Evolutionary conservation across 1,140 invertebrate genomes (phyloP), one percentile per base, ranked within the genome.

Genomic region (Achroia grisella): DNA sequence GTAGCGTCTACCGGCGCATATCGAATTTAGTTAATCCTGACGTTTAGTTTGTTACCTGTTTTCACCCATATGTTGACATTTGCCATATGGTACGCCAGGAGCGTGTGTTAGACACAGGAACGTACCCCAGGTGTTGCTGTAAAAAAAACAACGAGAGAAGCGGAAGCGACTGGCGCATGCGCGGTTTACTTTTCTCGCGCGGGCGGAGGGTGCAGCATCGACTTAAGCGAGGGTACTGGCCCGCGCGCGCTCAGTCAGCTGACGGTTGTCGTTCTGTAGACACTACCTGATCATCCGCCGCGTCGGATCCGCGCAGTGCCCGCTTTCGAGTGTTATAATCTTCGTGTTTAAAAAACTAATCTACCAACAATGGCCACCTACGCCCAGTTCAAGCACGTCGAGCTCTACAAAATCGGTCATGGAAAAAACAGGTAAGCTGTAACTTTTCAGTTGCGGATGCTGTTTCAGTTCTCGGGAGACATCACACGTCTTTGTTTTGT

Each of bases 321-420:
- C 68, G 58, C 66, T 65, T 62, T 62, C 61, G 56, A 71, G 76
- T 77, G 59, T 67, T 64, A 56, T 65, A 49, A 52, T 48, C 71
- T 57, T 58, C 65, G 55, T 68, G 64, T 67, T 56, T 53, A 45
- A 47, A 50, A 54, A 42, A 43, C 52, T 49, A 48, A 46, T 37
- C 17, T 23, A 31, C 29, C 50, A 51, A 68, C 69, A 80, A 91
- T 91, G 90, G 90, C 90, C 64, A 89, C 90, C 57, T 91, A 91
- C 74, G 89, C 90, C 67, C 88, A 90, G 54, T 91, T 90, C 82
- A 90, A 91, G 81, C 90, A 91, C 75, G 88, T 91, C 68, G 90
- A 91, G 80, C 88, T 91, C 63, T 90, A 91, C 87, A 90, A 91
- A 74, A 89, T 91, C 61, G 90, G 90, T 73, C 89, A 89, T 74